Evolutionary conservation across 2,113 vertebrate genomes (phyloP), one percentile per base, ranked within the genome.

Genomic region (Chunga burmeisteri): DNA sequence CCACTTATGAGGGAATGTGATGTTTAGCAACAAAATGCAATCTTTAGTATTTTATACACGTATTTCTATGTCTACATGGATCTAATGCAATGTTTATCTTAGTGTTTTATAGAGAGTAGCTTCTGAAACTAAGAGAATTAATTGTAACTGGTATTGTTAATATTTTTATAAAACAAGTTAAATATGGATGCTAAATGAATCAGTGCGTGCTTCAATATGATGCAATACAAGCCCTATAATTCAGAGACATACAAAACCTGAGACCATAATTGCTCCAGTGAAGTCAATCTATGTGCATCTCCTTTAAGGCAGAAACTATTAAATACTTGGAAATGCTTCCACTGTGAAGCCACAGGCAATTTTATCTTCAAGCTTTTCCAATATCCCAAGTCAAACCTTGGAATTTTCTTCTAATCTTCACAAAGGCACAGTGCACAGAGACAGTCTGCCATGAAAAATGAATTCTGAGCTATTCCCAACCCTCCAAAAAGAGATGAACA

Each of bases 321-420:
- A 50, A 50, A 15, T 16, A 26, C 7, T 72, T 52, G 11, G 23
- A 93, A 93, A 68, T 65, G 21, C 13, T 84, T 90, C 27, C 13
- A 17, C 5, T 65, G 1, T 29, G n/a, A 63, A 16, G 3, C 6
- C 4, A 42, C 0, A 0, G 40, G 15, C 11, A 56, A 32, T 47
- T 94, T 85, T 65, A 42, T 42, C 36, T 55, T 72, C 23, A 72
- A 12, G 3, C 5, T 66, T 88, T 77, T 77, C 30, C 36, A 42
- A 10, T 40, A 73, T 36, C 23, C 17, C 23, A 73, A 23, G 26
- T 34, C 25, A 46, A 38, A 50, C 13, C 22, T 55, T 53, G 50
- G n/a, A 50, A 42, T 78, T 66, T 42, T 46, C 32, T 18, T 29
- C 32, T 84, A 19, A 53, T 50, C 26, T 78, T 88, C 38, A 55